These are phyloP conservation scores for Eupithecia inturbata DNA, from an alignment of 2,888 invertebrate species.

Conservation along the genomic window DNA sequence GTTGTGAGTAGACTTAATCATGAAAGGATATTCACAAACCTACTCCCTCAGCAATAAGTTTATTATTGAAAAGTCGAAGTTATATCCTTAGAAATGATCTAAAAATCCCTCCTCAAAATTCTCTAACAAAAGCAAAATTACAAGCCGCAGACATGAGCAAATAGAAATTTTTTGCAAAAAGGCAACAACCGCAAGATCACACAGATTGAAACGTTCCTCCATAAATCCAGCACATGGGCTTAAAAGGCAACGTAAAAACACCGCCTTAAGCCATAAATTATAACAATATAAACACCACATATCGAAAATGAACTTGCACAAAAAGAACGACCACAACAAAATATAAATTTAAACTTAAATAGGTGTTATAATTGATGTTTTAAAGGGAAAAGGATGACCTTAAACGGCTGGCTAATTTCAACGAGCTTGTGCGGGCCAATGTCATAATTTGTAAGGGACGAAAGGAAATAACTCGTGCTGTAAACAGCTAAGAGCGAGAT, in stretches of 20 bases:
- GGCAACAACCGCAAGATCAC: slow-evolving; percentile 65
- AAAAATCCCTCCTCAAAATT: not conserved
- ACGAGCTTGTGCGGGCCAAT: slow-evolving; percentile 68
- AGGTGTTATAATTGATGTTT: slow-evolving; percentile 43
- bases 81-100: not conserved
- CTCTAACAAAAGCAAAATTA: slow-evolving; percentile 40
- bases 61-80: not conserved
- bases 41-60: not conserved
- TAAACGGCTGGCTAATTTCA: slow-evolving; percentile 71
- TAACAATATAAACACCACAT: slow-evolving; percentile 75
- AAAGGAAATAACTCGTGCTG: slow-evolving; percentile 61
- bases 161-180: slow-evolving; percentile 59
- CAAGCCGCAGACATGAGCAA: slow-evolving; percentile 53
- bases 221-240: slow-evolving; percentile 79
- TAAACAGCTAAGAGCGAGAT: slow-evolving; percentile 47
- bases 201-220: slow-evolving; percentile 76
- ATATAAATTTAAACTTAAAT: slow-evolving; percentile 79
- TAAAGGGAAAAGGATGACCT: slow-evolving; percentile 72
- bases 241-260: slow-evolving; percentile 69
- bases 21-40: not conserved
- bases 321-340: slow-evolving; percentile 66
- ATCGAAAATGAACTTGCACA: slow-evolving; percentile 51
- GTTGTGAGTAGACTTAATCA: not conserved
- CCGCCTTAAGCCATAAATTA: slow-evolving; percentile 76
- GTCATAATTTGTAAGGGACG: slow-evolving; percentile 76